Base-by-base conservation (phyloP, 1,140 invertebrate genomes). In the Oreohelix idahoensis region DNA sequence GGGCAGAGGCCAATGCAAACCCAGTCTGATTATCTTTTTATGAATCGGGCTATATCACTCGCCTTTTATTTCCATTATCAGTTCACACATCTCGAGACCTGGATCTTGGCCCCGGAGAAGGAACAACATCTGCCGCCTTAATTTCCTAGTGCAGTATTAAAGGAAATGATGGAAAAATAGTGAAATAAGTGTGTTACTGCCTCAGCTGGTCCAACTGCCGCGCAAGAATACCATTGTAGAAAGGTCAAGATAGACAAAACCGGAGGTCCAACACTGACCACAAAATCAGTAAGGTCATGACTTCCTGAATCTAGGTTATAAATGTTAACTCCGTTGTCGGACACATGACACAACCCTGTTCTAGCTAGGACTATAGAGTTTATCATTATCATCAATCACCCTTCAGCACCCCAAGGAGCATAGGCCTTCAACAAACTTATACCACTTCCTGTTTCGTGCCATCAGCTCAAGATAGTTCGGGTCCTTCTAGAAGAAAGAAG, bases 1-100 rank as follows among this genome's bases (percentile, higher is more conserved):
- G 66, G 58, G 66, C 74, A 49, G 23, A 53, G 84, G 74, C 77
- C 79, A 76, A 13, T 71, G 45, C 39, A 35, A 73, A 39, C 42
- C 74, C 66, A 71, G 51, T 32, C 76, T 82, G 80, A 85, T 85
- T 85, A 85, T 85, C 73, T 85, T 85, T 83, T 83, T 79, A 83
- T 85, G 84, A 85, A 85, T 85, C 32, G 76, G 51, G 80, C 75
- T 42, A 82, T 82, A 80, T 84, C 70, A 42, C 20, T 13, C 0
- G 39, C 20, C 80, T 84, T 84, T 84, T 74, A 70, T 84, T 69
- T 63, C 84, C 73, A 77, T 85, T 74, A 85, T 85, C 76, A 38
- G n/a, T 29, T 32, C 42, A 39, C 69, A 73, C 51, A 70, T 85
- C 75, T 78, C 53, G n/a, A 45, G 45, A 45, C 23, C 35, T 35